These are phyloP conservation scores for Alauda arvensis DNA, from an alignment of 2,797 vertebrate genomes.

Conservation along the genomic window DNA sequence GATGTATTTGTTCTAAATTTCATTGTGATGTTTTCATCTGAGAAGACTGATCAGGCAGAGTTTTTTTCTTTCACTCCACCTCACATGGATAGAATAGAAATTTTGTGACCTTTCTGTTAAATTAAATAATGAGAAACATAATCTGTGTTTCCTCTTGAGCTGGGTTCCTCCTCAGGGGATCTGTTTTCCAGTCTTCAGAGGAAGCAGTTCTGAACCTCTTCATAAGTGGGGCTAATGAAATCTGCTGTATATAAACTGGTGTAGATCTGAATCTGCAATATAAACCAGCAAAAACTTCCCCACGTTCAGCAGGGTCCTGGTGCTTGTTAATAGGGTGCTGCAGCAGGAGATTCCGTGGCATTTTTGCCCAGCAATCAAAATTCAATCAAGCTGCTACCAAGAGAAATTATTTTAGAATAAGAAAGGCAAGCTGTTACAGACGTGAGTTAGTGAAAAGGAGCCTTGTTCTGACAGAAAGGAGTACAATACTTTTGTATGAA, in stretches of 20 bases:
- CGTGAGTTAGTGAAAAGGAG: conserved; percentile 1
- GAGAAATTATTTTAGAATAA: neutral
- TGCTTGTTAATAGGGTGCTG: neutral
- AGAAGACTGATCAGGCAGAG: neutral
- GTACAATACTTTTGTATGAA: neutral
- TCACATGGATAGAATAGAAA: neutral
- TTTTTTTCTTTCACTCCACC: neutral
- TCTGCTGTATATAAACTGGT: neutral
- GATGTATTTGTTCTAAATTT: neutral
- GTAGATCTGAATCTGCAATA: neutral
- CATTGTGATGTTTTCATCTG: neutral
- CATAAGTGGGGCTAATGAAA: neutral
- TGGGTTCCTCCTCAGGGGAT: neutral
- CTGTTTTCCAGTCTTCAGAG: neutral
- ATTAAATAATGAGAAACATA: conserved; percentile 23
- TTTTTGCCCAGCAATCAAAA: conserved; percentile 8
- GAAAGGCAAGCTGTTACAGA: neutral
- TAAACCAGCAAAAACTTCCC: neutral
- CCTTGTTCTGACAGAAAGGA: conserved; percentile 26
- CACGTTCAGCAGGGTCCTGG: neutral
- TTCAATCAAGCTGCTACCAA: neutral
- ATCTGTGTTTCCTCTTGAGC: neutral
- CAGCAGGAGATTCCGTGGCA: neutral
- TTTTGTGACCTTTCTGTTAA: neutral
- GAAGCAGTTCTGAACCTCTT: neutral